Percentiles rank a stretch among this genome's conserved stretches.
Conservation (phyloP, 2,797 vertebrate genomes). For the Ctenosaura bakeri region DNA sequence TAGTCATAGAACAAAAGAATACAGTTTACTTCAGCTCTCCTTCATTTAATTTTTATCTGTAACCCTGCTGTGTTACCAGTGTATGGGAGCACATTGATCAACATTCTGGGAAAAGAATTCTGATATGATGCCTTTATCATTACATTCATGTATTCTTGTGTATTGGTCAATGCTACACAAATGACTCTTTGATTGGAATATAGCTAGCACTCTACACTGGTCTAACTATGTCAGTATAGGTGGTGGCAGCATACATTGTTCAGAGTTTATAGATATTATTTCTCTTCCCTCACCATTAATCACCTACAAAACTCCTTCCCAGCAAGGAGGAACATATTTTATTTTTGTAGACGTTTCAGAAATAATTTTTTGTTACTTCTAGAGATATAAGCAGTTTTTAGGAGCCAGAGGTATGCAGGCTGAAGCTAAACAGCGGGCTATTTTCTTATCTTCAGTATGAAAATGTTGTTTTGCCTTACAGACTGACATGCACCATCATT, state of each 20-base stretch:
- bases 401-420: background rate
- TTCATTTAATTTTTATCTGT: background rate
- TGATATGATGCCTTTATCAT: background rate
- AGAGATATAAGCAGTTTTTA: background rate
- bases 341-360: background rate
- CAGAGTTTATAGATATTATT: too few species aligned
- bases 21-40: background rate
- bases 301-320: background rate
- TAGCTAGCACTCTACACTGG: too few species aligned
- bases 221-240: too few species aligned
- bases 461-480: background rate
- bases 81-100: background rate
- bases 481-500: background rate
- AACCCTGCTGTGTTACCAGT: background rate
- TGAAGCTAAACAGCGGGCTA: background rate
- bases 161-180: background rate
- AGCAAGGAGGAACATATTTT: background rate
- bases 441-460: background rate
- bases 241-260: too few species aligned
- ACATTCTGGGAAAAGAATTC: background rate
- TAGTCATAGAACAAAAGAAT: background rate
- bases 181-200: too few species aligned
- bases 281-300: background rate
- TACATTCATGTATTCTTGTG: background rate
- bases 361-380: background rate